A percentile compares a stretch with the other conserved stretches of the same genome.
Conservation (phyloP, 2,888 invertebrate genomes). For the Drosophila subsilvestris region DNA sequence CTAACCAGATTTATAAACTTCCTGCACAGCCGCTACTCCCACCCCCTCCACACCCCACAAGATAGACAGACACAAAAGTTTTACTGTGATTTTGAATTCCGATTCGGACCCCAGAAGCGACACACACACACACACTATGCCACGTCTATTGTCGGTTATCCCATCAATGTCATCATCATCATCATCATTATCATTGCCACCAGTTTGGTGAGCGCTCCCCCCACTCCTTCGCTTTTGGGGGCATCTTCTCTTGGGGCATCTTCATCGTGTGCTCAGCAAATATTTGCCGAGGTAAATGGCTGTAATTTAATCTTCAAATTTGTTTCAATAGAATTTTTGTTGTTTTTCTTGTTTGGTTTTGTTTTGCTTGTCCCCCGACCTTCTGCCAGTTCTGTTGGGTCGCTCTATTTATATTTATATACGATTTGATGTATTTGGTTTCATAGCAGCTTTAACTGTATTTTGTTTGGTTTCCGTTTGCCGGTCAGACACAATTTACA, state of each 20-base stretch:
- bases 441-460: conserved; percentile 7
- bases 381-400: not conserved
- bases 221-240: not conserved
- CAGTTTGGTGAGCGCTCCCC: not conserved
- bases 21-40: not conserved
- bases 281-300: conserved; percentile 49
- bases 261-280: conserved; percentile 37
- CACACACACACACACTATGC: conserved; percentile 23
- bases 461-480: not conserved
- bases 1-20: conserved; percentile 33
- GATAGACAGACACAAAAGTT: conserved; percentile 9
- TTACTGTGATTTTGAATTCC: conserved; percentile 42
- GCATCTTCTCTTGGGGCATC: conserved; percentile 33
- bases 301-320: conserved; percentile 47
- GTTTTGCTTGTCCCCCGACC: not conserved
- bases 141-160: conserved; percentile 39
- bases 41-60: not conserved
- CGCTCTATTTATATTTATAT: conserved; percentile 23
- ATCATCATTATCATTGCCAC: conserved; percentile 16
- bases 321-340: conserved; percentile 38
- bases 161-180: conserved; percentile 42
- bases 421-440: not conserved
- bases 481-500: not conserved
- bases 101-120: conserved; percentile 2
- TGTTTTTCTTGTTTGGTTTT: conserved; percentile 3